Base-by-base conservation (phyloP, 2,797 vertebrate genomes). In the Lindbergichthys nudifrons region DNA sequence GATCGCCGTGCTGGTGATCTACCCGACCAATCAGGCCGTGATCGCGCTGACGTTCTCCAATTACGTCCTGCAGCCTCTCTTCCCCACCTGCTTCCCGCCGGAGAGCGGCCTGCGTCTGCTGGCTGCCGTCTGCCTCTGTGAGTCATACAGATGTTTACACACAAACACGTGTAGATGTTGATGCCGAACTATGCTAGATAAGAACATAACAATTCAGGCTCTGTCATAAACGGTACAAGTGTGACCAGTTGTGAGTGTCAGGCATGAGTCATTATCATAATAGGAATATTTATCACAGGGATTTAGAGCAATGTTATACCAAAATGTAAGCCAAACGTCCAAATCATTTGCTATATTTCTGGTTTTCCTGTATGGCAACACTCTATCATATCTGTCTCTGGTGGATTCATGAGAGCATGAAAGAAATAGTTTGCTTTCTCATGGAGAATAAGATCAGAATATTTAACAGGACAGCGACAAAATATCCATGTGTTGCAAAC, bases 21-120 rank as follows among this genome's bases (percentile, higher is more conserved):
- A 98, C 85, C 97, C 97, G 4, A 98, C 97, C 76, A 98, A 97
- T 89, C 97, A 98, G 90, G 97, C 97, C 0, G 97, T 98, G 73
- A 97, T 98, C n/a, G 96, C 97, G 0, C 94, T 98, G 77, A 98
- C 97, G 10, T 98, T 98, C 89, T 96, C 97, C 81, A 97, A 97
- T 93, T 98, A 98, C 1, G 96, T 97, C 58, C 91, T 98, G 32
- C 96, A 97, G 85, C 97, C 97, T 0, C 93, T 98, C 51, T 98
- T 97, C 84, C 96, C 97, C 67, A 96, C 96, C 79, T 97, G 97
- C 90, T 94, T 97, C 43, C 95, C 96, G 0, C 96, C 97, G 0
- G 97, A 97, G 84, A 94, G 36, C 0, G 96, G 96, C 61, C 94
- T 98, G 13, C 94, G 96, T 1, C 87, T 98, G 60, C 92, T 98